phyloP scores from a whole-genome alignment of 2,888 invertebrate genomes.

The Cantharis rustica region DNA sequence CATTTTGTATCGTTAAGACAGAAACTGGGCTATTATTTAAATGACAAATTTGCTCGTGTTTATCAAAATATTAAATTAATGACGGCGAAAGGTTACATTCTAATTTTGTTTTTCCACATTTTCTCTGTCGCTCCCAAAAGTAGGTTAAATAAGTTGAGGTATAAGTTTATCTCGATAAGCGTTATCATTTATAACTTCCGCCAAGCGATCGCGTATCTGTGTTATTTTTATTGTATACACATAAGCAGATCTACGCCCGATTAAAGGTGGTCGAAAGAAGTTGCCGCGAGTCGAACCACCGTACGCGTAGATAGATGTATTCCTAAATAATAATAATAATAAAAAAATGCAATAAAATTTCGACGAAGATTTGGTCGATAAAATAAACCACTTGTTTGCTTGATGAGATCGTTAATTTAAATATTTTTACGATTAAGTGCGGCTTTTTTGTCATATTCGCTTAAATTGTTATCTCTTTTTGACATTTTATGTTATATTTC shows the following conservation, averaged over 20 bases:
- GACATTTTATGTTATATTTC: slow-evolving; percentile 7
- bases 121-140: not conserved
- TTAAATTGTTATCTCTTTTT: not conserved
- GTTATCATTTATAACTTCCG: slow-evolving; percentile 1
- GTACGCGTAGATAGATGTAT: too few species aligned
- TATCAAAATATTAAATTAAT: not conserved
- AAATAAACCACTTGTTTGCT: slow-evolving; percentile 17
- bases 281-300: too few species aligned
- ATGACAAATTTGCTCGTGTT: slow-evolving; percentile 1
- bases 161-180: not conserved
- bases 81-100: not conserved
- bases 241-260: not conserved
- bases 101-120: not conserved
- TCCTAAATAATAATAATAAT: too few species aligned
- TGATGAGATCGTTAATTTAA: slow-evolving; percentile 2
- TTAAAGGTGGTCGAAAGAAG: not conserved
- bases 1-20: not conserved
- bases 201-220: not conserved
- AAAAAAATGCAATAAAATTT: not conserved
- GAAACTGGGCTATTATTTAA: not conserved
- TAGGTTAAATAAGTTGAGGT: not conserved
- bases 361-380: not conserved
- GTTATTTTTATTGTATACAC: not conserved
- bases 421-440: not conserved
- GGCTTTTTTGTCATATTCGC: not conserved